Percentiles rank a stretch among this genome's conserved stretches.
Conservation (phyloP, 2,113 vertebrate species). For the Ailuropoda melanoleuca region DNA sequence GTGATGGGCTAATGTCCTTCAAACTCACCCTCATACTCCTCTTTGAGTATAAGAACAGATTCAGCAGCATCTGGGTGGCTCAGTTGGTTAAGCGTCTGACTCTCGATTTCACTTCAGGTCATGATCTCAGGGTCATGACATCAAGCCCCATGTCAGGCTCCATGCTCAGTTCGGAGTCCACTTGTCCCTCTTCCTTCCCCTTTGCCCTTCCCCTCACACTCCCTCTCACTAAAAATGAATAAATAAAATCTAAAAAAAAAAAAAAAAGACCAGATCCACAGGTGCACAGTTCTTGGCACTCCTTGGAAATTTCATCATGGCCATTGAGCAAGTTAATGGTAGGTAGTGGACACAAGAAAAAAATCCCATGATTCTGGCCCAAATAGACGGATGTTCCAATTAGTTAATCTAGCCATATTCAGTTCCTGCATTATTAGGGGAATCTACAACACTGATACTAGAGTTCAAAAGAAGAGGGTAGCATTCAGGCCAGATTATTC, state of each 20-base stretch:
- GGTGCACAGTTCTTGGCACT: neutral
- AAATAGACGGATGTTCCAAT: neutral
- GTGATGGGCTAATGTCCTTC: neutral
- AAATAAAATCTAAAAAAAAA: neutral
- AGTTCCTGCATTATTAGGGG: neutral
- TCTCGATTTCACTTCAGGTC: neutral
- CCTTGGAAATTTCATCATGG: neutral
- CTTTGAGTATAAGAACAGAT: neutral
- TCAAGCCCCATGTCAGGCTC: neutral
- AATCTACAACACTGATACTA: neutral
- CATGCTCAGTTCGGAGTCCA: neutral
- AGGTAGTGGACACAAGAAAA: neutral
- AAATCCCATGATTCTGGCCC: rapidly evolving
- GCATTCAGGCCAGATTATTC: neutral
- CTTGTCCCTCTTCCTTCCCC: neutral
- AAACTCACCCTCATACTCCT: neutral
- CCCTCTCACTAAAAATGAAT: neutral
- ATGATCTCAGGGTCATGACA: neutral
- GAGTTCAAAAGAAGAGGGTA: neutral
- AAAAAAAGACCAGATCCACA: neutral
- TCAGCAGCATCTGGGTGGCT: neutral
- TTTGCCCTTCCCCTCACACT: neutral
- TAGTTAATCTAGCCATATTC: neutral
- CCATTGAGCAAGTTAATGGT: neutral
- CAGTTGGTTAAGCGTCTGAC: neutral